phyloP scores from a whole-genome alignment of 2,797 vertebrate genomes.

The Emys orbicularis region DNA sequence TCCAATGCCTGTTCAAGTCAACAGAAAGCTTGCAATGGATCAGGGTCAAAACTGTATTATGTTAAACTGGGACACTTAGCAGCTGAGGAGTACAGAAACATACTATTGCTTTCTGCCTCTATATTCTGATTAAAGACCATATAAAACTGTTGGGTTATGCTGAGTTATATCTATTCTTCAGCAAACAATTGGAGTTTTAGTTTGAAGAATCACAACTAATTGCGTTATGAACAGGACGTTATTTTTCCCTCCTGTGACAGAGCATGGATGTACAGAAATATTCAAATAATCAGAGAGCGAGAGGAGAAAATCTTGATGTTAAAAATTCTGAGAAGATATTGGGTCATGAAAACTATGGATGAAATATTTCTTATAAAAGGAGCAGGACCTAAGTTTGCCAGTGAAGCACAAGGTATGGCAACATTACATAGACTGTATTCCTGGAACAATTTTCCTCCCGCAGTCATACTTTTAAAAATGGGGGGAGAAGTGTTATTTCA shows the following conservation, averaged over 20 bases:
- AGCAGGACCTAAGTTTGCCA: neutral
- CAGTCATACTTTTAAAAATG: neutral
- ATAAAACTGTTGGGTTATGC: neutral
- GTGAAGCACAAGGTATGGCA: neutral
- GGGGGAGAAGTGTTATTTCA: accelerated
- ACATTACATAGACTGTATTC: neutral
- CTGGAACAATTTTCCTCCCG: neutral
- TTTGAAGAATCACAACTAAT: neutral
- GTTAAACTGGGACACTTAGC: accelerated
- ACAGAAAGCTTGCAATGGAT: neutral
- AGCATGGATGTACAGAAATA: neutral
- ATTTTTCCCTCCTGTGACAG: neutral
- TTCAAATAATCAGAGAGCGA: neutral
- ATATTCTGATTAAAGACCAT: neutral
- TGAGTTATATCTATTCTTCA: neutral
- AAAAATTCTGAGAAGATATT: neutral
- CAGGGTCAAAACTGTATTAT: neutral
- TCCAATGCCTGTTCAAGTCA: neutral
- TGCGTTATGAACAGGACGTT: neutral
- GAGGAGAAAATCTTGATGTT: neutral
- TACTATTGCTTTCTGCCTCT: accelerated
- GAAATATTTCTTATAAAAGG: neutral
- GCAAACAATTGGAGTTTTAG: neutral
- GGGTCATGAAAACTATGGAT: neutral
- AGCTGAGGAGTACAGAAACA: neutral